Conservation (phyloP, 2,888 invertebrate genomes). For the Eucera pruinosa region DNA sequence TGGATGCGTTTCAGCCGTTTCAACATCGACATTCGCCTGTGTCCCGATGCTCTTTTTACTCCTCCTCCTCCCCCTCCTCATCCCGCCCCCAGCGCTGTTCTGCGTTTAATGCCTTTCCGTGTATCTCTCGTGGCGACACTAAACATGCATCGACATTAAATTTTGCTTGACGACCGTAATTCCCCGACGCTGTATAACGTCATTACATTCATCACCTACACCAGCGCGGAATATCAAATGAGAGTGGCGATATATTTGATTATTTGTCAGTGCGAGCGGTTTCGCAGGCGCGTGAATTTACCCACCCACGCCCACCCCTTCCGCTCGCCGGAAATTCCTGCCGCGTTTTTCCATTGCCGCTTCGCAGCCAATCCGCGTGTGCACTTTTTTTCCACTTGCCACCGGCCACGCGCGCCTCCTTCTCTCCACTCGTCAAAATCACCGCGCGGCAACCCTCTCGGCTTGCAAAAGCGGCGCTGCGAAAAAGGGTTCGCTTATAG, state of each 20-base stretch:
- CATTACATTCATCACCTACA: conserved; percentile 59
- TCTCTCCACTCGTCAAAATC: conserved; percentile 83
- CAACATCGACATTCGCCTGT: neutral
- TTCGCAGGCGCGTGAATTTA: conserved; percentile 25
- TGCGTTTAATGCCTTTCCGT: conserved; percentile 41
- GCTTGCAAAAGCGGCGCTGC: conserved; percentile 79
- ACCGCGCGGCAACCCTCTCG: too few species aligned
- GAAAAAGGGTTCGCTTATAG: too few species aligned
- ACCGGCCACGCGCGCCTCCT: conserved; percentile 52
- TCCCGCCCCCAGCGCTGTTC: too few species aligned
- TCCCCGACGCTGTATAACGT: conserved; percentile 55
- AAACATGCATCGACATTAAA: conserved; percentile 57
- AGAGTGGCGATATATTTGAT: conserved; percentile 64
- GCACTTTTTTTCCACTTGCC: conserved; percentile 15
- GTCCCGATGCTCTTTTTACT: conserved; percentile 39
- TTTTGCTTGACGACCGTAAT: conserved; percentile 54
- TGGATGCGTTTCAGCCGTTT: conserved; percentile 29
- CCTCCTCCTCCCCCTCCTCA: too few species aligned
- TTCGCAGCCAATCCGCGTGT: neutral
- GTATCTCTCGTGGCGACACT: conserved; percentile 41
- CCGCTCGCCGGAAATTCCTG: neutral
- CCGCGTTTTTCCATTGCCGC: conserved; percentile 15
- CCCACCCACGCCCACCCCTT: neutral
- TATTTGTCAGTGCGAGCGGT: conserved; percentile 49
- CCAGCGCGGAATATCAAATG: conserved; percentile 65